Evolutionary conservation across 2,888 invertebrate species (phyloP).

Genomic region (Hofmannophila pseudospretella): DNA sequence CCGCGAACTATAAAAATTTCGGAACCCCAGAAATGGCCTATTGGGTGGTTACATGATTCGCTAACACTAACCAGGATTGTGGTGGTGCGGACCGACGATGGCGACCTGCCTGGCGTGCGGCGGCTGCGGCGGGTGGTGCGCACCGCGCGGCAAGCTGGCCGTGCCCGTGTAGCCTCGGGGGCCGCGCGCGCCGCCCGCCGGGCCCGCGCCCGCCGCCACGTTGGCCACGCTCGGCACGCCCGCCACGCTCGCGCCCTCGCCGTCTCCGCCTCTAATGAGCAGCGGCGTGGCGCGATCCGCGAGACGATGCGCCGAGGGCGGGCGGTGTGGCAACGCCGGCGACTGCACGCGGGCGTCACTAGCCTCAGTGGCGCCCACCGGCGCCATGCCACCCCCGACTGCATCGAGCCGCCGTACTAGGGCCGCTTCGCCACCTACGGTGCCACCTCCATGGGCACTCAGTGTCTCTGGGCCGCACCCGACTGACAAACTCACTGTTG

Average conservation of each 20-base stretch:
- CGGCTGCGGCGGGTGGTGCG: conserved; percentile 39
- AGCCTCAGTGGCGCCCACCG: conserved; percentile 61
- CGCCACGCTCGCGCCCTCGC: conserved; percentile 23
- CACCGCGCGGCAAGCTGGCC: conserved; percentile 68
- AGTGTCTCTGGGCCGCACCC: neutral
- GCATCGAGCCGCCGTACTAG: conserved; percentile 16
- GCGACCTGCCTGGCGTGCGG: conserved; percentile 37
- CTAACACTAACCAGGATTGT: no score
- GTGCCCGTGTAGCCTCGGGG: conserved; percentile 38
- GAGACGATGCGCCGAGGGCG: conserved; percentile 45
- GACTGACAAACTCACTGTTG: conserved; percentile 1
- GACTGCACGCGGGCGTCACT: conserved; percentile 64
- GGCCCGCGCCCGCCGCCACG: conserved; percentile 22
- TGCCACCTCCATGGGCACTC: neutral
- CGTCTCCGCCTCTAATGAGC: conserved; percentile 40
- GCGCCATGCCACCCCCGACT: conserved; percentile 40
- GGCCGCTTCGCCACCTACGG: conserved; percentile 8
- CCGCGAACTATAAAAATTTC: no score
- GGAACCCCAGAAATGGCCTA: no score
- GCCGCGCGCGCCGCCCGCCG: conserved; percentile 20
- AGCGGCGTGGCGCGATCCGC: conserved; percentile 59
- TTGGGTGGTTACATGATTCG: no score
- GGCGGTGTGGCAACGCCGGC: conserved; percentile 65
- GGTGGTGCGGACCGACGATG: conserved; percentile 35
- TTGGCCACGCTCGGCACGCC: conserved; percentile 25